These are phyloP conservation scores for Xenentodon cancila DNA, from an alignment of 2,797 vertebrate genomes.

Conservation along the genomic window DNA sequence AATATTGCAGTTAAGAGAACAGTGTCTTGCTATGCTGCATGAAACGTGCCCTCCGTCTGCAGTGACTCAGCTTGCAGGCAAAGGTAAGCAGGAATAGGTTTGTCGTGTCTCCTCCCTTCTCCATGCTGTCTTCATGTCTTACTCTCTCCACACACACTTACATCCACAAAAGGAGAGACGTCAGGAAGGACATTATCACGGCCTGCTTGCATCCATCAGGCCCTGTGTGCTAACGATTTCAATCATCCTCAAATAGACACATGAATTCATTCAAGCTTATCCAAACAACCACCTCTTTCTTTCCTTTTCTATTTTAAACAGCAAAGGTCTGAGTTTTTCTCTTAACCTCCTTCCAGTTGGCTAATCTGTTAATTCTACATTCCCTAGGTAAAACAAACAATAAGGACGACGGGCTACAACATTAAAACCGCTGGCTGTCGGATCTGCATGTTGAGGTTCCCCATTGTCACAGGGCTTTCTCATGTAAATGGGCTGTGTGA, in stretches of 20 bases:
- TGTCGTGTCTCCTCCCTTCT: slow-evolving; percentile 46
- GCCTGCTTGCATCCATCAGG: slow-evolving; percentile 56
- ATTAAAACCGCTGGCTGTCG: slow-evolving; percentile 52
- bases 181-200: slow-evolving; percentile 34
- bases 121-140: slow-evolving; percentile 25
- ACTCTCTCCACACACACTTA: slow-evolving; percentile 30
- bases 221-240: slow-evolving; percentile 41
- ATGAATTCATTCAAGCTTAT: slow-evolving; percentile 46
- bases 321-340: slow-evolving; percentile 46
- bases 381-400: slow-evolving; percentile 69
- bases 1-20: slow-evolving; percentile 62
- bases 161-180: background rate
- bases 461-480: slow-evolving; percentile 69
- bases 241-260: slow-evolving; percentile 64
- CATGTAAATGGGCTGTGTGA: slow-evolving; percentile 73
- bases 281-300: slow-evolving; percentile 66
- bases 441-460: slow-evolving; percentile 51
- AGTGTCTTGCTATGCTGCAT: slow-evolving; percentile 73
- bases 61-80: slow-evolving; percentile 75
- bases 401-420: slow-evolving; percentile 51
- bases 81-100: slow-evolving; percentile 69
- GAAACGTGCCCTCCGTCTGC: slow-evolving; percentile 78
- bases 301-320: slow-evolving; percentile 63
- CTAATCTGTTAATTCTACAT: slow-evolving; percentile 78
- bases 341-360: slow-evolving; percentile 27